Evolutionary conservation across 2,113 vertebrate genomes (phyloP), one percentile per base, ranked within the genome.

Genomic region (Odocoileus hemionus): DNA sequence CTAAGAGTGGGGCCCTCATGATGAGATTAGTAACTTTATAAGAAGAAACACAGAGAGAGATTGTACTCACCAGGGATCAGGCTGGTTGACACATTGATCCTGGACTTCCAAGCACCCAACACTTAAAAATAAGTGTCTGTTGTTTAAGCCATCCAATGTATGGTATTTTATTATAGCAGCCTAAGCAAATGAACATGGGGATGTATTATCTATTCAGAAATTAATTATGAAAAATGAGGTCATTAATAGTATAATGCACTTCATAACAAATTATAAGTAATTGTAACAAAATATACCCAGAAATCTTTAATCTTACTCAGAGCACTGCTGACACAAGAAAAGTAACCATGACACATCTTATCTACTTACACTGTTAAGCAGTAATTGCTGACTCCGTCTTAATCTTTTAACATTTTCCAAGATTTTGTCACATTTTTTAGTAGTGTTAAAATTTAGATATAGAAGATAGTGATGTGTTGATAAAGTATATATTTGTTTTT

Each of bases 361-460:
- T 25, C 76, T 97, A 43, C 50, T 94, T 92, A 30, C 19, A 94
- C 47, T 95, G 94, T 89, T 97, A 54, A 57, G 60, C 76, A 0
- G 0, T 36, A 95, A 84, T 47, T 87, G n/a, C 80, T 93, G 95
- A 96, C 86, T 84, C 25, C 30, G 70, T 90, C 45, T 86, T 78
- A 3, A 3, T 4, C 11, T 83, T 57, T 58, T 97, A 80, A 97
- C 55, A 95, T 57, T 61, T 93, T 95, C 82, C n/a, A 67, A 95
- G 14, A 43, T 95, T 90, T 98, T 97, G 78, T 89, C 21, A 39
- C 58, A 95, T 97, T 97, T 96, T 96, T 93, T 88, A 96, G 50
- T 91, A 97, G 16, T 93, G 78, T 61, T 88, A 33, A 89, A 95
- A 93, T 87, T 84, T 97, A 98, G 96, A 1, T 94, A 52, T 19